Percentiles rank a stretch among this genome's conserved stretches.
Evolutionary conservation across 2,797 vertebrate species (phyloP).

Genomic region (Aratinga solstitialis): DNA sequence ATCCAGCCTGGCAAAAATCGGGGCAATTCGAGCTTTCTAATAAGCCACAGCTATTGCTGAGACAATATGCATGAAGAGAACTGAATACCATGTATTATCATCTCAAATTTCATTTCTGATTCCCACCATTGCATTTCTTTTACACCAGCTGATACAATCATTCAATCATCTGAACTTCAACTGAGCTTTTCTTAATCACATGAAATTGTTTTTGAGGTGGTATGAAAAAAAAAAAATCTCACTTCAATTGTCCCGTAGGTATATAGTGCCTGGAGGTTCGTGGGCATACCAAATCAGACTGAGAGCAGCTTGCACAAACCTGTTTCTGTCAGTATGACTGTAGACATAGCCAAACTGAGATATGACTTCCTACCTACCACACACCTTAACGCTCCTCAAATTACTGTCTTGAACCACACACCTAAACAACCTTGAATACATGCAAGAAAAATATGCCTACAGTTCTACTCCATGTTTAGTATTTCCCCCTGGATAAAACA

Average conservation of each 20-base stretch:
- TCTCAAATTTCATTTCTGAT: not conserved
- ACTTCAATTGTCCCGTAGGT: not conserved
- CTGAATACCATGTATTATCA: not conserved
- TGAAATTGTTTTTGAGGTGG: not conserved
- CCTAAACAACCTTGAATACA: not conserved
- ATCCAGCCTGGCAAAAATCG: not conserved
- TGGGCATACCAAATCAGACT: not conserved
- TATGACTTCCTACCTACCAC: not conserved
- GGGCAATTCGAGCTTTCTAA: not conserved
- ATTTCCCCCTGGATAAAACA: not conserved
- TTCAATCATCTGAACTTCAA: not conserved
- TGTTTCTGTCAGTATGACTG: accelerated
- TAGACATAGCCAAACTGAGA: not conserved
- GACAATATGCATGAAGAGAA: not conserved
- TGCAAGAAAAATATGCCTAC: not conserved
- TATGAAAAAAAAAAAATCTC: not conserved
- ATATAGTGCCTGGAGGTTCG: not conserved
- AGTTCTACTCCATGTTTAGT: not conserved
- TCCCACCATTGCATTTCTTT: not conserved
- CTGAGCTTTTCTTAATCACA: not conserved
- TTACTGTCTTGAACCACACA: not conserved
- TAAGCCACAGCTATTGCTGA: not conserved
- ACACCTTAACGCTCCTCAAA: not conserved
- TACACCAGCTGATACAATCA: not conserved
- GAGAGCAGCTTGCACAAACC: not conserved